These are phyloP conservation scores for Eumeta japonica DNA, from an alignment of 1,140 invertebrate species.

Conservation along the genomic window DNA sequence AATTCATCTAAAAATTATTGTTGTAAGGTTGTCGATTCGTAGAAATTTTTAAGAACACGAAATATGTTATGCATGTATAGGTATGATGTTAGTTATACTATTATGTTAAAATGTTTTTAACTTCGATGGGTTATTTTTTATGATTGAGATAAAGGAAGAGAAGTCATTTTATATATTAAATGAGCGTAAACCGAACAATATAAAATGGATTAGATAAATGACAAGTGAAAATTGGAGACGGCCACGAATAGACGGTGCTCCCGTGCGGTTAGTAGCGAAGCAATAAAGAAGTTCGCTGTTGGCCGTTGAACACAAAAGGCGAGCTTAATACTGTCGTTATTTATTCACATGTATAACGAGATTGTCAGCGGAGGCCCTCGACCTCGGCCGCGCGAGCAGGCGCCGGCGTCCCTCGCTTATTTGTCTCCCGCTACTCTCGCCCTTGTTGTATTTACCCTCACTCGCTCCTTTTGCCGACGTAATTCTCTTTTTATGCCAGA, in stretches of 20 bases:
- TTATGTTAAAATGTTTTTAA: too few relatives aligned
- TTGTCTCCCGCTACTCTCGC: constrained; percentile 20
- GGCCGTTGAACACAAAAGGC: constrained; percentile 21
- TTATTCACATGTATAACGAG: constrained; percentile 51
- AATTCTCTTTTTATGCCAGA: constrained; percentile 19
- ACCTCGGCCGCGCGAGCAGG: background rate
- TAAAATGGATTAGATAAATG: too few relatives aligned
- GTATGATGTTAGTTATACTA: too few relatives aligned
- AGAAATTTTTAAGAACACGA: too few relatives aligned
- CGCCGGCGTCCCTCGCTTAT: constrained; percentile 19
- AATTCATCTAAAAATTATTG: too few relatives aligned
- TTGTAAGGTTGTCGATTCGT: too few relatives aligned
- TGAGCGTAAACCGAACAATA: too few relatives aligned
- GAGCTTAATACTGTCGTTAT: constrained; percentile 47
- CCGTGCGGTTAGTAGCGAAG: constrained; percentile 14
- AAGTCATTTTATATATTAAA: too few relatives aligned
- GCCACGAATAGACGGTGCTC: constrained; percentile 30
- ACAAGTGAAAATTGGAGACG: too few relatives aligned
- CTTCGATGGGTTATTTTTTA: too few relatives aligned
- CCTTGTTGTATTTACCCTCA: constrained; percentile 23
- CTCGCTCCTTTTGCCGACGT: constrained; percentile 18
- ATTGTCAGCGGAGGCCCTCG: constrained; percentile 35
- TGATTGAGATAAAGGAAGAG: too few relatives aligned
- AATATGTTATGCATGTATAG: too few relatives aligned
- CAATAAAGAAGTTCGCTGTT: constrained; percentile 37